Base-by-base conservation (phyloP, 1,140 invertebrate species). In the Drosophila takahashii region DNA sequence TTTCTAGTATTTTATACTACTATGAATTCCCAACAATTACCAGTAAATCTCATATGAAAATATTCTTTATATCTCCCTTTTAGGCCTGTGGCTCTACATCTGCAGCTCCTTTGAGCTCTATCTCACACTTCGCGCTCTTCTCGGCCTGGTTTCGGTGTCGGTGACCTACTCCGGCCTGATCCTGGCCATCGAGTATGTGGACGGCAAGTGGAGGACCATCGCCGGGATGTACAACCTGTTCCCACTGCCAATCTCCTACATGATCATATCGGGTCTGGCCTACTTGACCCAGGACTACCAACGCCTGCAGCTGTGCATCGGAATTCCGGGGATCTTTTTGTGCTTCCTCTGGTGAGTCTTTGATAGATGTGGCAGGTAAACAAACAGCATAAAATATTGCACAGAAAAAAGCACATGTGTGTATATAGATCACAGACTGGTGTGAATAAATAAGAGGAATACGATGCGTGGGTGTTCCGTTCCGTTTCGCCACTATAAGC, bases 121-220 rank as follows among this genome's bases (percentile, higher is more conserved):
- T 86, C 90, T 95, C 5, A 81, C 94, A 0, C 92, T 96, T 4
- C 90, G 95, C 45, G 93, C 94, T 10, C 62, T 95, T 0, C 93
- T 96, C 66, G 95, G 95, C 0, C 93, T 96, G 39, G 94, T 95
- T 4, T 95, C 95, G 7, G 95, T 96, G 5, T 95, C 95, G 7
- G 95, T 95, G 18, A 95, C 96, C 3, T 96, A 96, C 77, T 95
- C 95, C 27, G 95, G 95, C 9, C 95, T 96, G 47, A 95, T 96
- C 13, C 90, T 96, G 66, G 94, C 95, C 34, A 95, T 96, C 64
- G 95, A 96, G 81, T 91, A 95, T 32, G 95, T 96, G n/a, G 95
- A 95, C 27, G 95, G 95, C 15, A 95, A 95, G 73, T 96, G 95
- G 95, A 93, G 95, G 26, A 95, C 95, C 0, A 94, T 96, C 57